Conservation (phyloP, 1,140 invertebrate species). For the Teleogryllus occipitalis region DNA sequence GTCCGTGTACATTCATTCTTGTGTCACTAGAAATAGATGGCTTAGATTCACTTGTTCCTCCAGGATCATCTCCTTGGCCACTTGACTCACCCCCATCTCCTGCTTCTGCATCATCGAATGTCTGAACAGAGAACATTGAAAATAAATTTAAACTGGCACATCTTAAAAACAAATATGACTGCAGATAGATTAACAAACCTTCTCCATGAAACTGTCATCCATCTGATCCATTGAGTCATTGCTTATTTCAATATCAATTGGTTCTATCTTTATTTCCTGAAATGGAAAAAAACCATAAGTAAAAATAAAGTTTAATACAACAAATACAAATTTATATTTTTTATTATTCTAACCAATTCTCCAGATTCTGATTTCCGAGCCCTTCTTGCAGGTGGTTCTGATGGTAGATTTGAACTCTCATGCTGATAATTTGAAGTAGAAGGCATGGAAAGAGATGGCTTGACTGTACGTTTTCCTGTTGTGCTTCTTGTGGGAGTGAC, state of each 20-base stretch:
- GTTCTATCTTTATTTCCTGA: conserved; percentile 18
- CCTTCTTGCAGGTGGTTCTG: conserved; percentile 10
- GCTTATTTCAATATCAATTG: conserved; percentile 17
- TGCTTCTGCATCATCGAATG: background rate
- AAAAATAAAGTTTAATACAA: background rate
- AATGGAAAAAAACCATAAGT: background rate
- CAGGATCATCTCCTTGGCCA: background rate
- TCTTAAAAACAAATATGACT: background rate
- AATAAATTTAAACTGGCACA: background rate
- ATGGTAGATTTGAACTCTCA: background rate
- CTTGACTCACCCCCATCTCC: background rate
- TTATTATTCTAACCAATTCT: background rate
- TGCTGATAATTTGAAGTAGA: conserved; percentile 9
- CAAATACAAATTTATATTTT: background rate
- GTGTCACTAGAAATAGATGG: background rate
- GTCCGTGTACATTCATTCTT: background rate
- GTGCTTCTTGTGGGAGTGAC: background rate
- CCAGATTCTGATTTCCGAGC: conserved; percentile 8
- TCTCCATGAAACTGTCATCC: conserved; percentile 13
- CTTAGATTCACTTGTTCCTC: background rate
- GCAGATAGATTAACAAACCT: background rate
- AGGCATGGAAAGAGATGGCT: background rate
- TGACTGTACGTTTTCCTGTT: background rate
- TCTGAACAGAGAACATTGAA: background rate
- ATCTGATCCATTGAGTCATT: conserved; percentile 17